Evolutionary conservation across 1,140 invertebrate species (phyloP), one percentile per base, ranked within the genome.

Genomic region (Acromyrmex charruanus): DNA sequence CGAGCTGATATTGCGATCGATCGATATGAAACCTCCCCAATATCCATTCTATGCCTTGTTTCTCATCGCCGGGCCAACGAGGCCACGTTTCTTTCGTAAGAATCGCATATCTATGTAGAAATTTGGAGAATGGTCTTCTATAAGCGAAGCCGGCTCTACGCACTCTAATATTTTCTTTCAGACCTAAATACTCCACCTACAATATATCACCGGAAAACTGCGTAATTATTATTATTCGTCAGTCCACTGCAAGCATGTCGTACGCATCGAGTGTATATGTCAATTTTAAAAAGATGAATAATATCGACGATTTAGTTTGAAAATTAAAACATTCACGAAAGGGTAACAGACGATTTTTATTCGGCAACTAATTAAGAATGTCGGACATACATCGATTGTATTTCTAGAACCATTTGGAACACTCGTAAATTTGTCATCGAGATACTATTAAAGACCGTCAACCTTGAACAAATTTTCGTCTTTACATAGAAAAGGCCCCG

Each of bases 21-120:
- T 97, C 96, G 92, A 98, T 97, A 87, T 96, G 96, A 4, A 96
- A 96, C 53, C 94, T 95, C 0, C 93, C 93, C 93, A 98, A 95
- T 84, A 98, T 97, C 90, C 96, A 95, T 59, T 96, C 92, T 28
- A 97, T 96, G 10, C 97, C 97, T 86, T 96, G 94, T 82, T 93
- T 95, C 6, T 96, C 94, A 66, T 97, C 96, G 0, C 97, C 97
- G 10, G 90, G 90, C 96, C 96, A 97, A 4, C 88, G 58, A 0
- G 97, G 97, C 97, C 97, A 97, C 0, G 97, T 97, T 93, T 98
- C 96, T 72, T 96, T 95, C 1, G 97, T 97, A 21, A 98, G 92
- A 92, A 98, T 97, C 2, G 97, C 96, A 92, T 97, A 97, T 90
- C 97, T 96, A 35, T 96, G 95, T 6, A 97, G 91, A 93, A 97